Evolutionary conservation across 2,113 vertebrate genomes (phyloP).

Genomic region (Neoarius graeffei): DNA sequence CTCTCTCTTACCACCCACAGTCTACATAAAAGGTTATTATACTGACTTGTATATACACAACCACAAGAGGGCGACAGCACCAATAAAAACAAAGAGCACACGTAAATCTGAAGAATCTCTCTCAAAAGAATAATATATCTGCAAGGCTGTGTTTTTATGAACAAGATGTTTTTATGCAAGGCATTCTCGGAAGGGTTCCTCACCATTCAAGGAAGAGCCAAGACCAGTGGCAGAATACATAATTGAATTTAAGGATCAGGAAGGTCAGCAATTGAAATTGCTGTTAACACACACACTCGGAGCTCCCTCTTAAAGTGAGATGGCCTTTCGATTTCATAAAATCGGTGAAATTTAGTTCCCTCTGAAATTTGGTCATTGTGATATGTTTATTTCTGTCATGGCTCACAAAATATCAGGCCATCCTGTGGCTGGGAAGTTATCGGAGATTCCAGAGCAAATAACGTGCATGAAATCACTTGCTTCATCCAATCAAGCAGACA

Average conservation of each 20-base stretch:
- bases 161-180: neutral
- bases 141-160: neutral
- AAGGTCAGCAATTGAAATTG: neutral
- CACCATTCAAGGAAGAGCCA: neutral
- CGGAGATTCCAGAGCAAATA: too few species aligned
- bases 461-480: too few species aligned
- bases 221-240: neutral
- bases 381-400: too few species aligned
- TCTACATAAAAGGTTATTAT: too few species aligned
- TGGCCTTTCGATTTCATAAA: too few species aligned
- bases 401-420: too few species aligned
- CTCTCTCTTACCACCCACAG: too few species aligned
- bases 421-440: too few species aligned
- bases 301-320: too few species aligned
- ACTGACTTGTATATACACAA: neutral
- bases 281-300: neutral
- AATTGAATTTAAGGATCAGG: neutral
- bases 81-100: neutral
- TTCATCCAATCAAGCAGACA: too few species aligned
- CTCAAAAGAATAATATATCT: neutral
- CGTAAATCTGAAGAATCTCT: neutral
- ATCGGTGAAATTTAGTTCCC: too few species aligned
- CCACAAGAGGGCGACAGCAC: slow-evolving; percentile 24
- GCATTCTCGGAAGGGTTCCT: neutral
- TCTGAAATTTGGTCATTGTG: too few species aligned